Conservation (phyloP, 2,888 invertebrate genomes). For the Torymus texanus region DNA sequence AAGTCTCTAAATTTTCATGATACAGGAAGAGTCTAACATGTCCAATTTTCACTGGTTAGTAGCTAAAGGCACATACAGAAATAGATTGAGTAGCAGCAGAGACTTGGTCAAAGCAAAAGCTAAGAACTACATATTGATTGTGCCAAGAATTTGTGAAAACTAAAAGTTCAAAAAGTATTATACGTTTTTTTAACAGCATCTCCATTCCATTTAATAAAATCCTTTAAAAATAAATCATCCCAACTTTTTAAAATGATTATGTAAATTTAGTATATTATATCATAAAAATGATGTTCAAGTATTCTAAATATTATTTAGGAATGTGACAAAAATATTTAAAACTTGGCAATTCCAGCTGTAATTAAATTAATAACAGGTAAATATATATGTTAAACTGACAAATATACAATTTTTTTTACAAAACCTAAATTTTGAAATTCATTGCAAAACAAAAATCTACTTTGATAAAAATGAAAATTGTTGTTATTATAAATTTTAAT, state of each 20-base stretch:
- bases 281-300: neutral
- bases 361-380: conserved; percentile 8
- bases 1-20: neutral
- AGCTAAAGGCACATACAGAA: conserved; percentile 62
- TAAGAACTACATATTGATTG: conserved; percentile 65
- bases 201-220: neutral
- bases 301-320: neutral
- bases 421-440: neutral
- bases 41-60: conserved; percentile 33
- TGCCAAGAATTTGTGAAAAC: conserved; percentile 63
- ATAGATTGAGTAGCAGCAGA: conserved; percentile 66
- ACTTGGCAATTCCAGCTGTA: conserved; percentile 20
- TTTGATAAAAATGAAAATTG: no score
- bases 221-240: neutral
- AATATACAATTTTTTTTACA: conserved; percentile 5
- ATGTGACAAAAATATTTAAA: conserved; percentile 25
- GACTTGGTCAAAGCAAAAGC: conserved; percentile 61
- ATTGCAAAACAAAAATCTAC: neutral
- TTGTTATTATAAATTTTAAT: no score
- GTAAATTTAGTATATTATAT: neutral
- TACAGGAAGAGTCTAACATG: conserved; percentile 31
- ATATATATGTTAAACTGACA: neutral
- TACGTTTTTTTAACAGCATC: neutral
- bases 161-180: conserved; percentile 17
- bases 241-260: no score